Evolutionary conservation across 2,888 invertebrate species (phyloP), one percentile per base, ranked within the genome.

Genomic region (Nudaria mundana): DNA sequence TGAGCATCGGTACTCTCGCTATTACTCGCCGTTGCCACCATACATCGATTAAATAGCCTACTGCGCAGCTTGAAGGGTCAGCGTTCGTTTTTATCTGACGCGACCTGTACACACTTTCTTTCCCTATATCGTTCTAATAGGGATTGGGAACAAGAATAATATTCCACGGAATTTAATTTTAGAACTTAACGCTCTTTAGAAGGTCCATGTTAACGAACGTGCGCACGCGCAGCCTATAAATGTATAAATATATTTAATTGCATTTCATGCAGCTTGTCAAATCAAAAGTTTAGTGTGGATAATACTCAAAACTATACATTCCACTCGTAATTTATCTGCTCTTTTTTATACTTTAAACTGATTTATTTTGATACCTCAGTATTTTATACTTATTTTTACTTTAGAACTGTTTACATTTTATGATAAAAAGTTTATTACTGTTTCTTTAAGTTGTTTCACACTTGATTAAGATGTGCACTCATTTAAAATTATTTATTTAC

Each of bases 251-350:
- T 44, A 28, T 44, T 44, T 39, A 33, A 37, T 33, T 25, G 12
- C 40, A 49, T 39, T 47, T 48, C 38, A 37, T 41, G 40, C 46
- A n/a, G n/a, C n/a, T n/a, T n/a, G n/a, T n/a, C n/a, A 40, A 56
- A 29, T 50, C 30, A 30, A 20, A 46, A 40, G 39, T 42, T 40
- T 40, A 37, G 30, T 43, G 57, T 55, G 56, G 53, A 55, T 45
- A 52, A 48, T 56, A 56, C 44, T 58, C 47, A 48, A 48, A 41
- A 40, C 37, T 48, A 41, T 40, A 58, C 59, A 59, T 59, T 59
- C 59, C 59, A 58, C 53, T 40, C 15, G 30, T 49, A 47, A 35
- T 37, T n/a, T 49, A 46, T 46, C 29, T 37, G 33, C 40, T 30
- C n/a, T n/a, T 57, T 44, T 34, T 40, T 23, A 40, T 45, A 48